Evolutionary conservation across 2,113 vertebrate genomes (phyloP).

Genomic region (Struthidea cinerea): DNA sequence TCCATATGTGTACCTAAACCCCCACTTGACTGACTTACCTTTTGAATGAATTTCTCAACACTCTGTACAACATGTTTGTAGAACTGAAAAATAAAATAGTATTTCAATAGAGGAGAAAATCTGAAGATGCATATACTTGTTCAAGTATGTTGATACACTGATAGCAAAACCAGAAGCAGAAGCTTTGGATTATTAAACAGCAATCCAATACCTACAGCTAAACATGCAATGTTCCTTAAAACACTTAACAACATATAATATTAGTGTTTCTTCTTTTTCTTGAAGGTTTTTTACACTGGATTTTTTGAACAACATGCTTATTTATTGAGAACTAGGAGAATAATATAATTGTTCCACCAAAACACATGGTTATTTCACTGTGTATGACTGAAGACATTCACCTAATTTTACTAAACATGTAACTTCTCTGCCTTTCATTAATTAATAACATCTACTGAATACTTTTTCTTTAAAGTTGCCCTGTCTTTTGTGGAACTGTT

Average conservation of each 20-base stretch:
- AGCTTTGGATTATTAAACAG: neutral
- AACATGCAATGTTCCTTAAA: neutral
- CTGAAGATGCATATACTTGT: neutral
- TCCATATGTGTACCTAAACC: neutral
- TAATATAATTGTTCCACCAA: neutral
- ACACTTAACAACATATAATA: neutral
- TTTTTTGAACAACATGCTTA: neutral
- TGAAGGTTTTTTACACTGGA: neutral
- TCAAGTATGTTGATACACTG: neutral
- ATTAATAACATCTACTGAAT: neutral
- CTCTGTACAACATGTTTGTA: slow-evolving; percentile 99
- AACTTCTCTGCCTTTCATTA: neutral
- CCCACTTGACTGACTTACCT: slow-evolving; percentile 74
- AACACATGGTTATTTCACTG: neutral
- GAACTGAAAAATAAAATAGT: slow-evolving; percentile 81
- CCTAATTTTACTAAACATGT: neutral
- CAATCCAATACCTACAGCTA: neutral
- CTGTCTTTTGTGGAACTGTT: neutral
- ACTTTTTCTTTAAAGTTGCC: neutral
- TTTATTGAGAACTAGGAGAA: neutral
- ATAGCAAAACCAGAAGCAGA: neutral
- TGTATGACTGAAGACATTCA: neutral
- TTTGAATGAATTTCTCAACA: slow-evolving; percentile 98
- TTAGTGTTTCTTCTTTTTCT: neutral
- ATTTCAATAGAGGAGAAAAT: neutral